phyloP scores from a whole-genome alignment of 2,888 invertebrate species.

The Dryomyza anilis region DNA sequence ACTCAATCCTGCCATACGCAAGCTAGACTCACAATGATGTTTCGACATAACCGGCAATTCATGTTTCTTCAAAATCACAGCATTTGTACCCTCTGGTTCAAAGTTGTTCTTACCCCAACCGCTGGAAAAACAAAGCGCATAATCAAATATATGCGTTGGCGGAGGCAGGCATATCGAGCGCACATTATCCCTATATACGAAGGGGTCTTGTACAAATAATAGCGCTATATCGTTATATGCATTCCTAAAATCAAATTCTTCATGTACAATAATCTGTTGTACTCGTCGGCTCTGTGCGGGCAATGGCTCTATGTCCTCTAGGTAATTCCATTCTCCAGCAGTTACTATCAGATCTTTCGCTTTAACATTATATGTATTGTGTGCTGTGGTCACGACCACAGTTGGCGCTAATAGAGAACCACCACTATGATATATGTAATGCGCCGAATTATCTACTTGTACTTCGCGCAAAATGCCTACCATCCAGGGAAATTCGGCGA shows the following conservation, averaged over 20 bases:
- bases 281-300: conserved; percentile 75
- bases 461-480: conserved; percentile 61
- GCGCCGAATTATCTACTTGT: conserved; percentile 24
- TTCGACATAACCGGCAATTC: conserved; percentile 72
- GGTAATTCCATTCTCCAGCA: conserved; percentile 85
- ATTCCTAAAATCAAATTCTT: conserved; percentile 68
- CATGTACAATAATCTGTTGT: conserved; percentile 65
- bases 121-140: conserved; percentile 50
- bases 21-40: conserved; percentile 57
- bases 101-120: conserved; percentile 59
- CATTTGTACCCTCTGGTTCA: conserved; percentile 63
- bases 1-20: conserved; percentile 73
- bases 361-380: conserved; percentile 66
- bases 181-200: conserved; percentile 69
- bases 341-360: conserved; percentile 62
- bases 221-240: conserved; percentile 78
- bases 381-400: conserved; percentile 81
- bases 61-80: conserved; percentile 73
- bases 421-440: conserved; percentile 63
- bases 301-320: conserved; percentile 71
- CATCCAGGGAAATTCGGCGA: conserved; percentile 64
- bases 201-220: conserved; percentile 68
- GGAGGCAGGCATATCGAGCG: conserved; percentile 73
- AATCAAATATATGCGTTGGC: conserved; percentile 54
- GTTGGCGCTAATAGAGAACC: conserved; percentile 53